Conservation (phyloP, 2,113 vertebrate genomes). For the Garra rufa region DNA sequence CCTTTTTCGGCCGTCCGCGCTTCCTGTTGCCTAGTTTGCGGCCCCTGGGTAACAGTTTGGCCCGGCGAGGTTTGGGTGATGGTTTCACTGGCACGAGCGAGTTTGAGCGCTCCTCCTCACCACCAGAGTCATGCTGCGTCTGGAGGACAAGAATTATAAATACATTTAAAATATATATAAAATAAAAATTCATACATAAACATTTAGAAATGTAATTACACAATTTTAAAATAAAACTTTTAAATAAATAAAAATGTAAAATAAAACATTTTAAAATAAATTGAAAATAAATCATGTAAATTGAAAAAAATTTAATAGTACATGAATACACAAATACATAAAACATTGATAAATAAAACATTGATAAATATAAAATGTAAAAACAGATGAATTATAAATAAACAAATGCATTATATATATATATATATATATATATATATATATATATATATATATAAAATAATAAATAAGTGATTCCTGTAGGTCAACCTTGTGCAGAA, state of each 20-base stretch:
- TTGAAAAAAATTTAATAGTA: no score
- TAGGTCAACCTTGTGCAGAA: background rate
- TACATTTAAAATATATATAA: background rate
- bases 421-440: no score
- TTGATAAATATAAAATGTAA: background rate
- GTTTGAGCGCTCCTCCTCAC: slow-evolving; percentile 86
- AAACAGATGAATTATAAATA: background rate
- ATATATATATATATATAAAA: no score
- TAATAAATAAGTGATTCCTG: background rate
- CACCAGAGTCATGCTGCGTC: slow-evolving; percentile 84
- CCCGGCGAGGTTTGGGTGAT: slow-evolving; percentile 86
- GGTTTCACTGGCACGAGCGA: slow-evolving; percentile 81
- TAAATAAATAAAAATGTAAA: no score
- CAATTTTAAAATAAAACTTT: no score
- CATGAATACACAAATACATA: no score
- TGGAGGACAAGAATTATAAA: background rate
- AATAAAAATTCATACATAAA: no score
- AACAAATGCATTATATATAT: no score
- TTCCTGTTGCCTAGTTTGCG: slow-evolving; percentile 92
- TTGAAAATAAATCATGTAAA: no score
- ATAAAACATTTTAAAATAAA: no score
- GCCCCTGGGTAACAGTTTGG: slow-evolving; percentile 87
- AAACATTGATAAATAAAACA: no score
- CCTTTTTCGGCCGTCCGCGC: slow-evolving; percentile 95
- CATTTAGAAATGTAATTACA: no score